Evolutionary conservation across 1,140 invertebrate genomes (phyloP).

Genomic region (Drosophila bipectinata): DNA sequence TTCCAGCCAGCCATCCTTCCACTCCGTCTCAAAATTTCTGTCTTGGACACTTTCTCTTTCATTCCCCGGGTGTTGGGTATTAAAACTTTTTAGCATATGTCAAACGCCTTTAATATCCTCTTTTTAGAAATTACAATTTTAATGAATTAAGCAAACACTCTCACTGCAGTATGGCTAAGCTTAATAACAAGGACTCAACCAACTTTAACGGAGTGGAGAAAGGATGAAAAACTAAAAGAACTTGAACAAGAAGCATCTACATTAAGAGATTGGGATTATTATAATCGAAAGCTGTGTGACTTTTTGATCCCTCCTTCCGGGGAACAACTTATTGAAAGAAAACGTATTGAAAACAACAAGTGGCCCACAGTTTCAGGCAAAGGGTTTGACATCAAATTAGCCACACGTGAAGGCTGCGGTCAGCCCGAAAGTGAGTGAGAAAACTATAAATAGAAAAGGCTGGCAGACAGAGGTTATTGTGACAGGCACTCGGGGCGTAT

Average conservation of each 20-base stretch:
- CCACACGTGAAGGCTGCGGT: constrained; percentile 35
- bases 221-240: not conserved
- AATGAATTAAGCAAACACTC: constrained; percentile 14
- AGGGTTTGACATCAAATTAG: constrained; percentile 42
- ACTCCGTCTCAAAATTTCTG: not conserved
- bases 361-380: constrained; percentile 44
- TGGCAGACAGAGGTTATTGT: constrained; percentile 4
- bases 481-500: constrained; percentile 21
- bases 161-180: not conserved
- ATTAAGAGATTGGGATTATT: not conserved
- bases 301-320: not conserved
- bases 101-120: constrained; percentile 20
- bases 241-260: not conserved
- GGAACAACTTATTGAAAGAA: constrained; percentile 28
- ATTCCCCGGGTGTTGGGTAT: constrained; percentile 45
- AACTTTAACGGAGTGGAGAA: not conserved
- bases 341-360: constrained; percentile 49
- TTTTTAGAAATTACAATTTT: constrained; percentile 15
- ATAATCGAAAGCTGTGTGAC: too few species aligned
- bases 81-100: constrained; percentile 54
- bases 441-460: not conserved
- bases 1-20: not conserved
- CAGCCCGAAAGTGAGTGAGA: constrained; percentile 5
- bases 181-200: not conserved
- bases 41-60: constrained; percentile 10